A percentile compares a stretch with the other conserved stretches of the same genome.
Conservation (phyloP, 2,888 invertebrate species). For the Leptogaster cylindrica region DNA sequence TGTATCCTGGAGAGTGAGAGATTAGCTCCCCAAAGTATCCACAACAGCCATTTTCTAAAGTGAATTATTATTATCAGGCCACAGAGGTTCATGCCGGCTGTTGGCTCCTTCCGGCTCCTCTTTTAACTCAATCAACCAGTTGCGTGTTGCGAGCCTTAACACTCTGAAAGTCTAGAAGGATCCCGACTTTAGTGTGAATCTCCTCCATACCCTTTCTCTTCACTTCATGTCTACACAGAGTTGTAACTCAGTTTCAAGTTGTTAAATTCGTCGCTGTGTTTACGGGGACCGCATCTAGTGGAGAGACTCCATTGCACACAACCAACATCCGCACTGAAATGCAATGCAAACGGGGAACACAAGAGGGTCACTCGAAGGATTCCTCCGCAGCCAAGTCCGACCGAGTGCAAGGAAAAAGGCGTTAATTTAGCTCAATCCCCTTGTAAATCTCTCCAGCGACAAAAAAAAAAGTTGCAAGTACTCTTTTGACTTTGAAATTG, state of each 20-base stretch:
- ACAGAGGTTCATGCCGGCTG: conserved; percentile 13
- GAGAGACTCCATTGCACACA: not conserved
- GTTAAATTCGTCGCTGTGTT: conserved; percentile 14
- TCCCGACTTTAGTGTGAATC: not conserved
- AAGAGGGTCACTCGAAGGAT: not conserved
- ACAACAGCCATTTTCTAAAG: conserved; percentile 29
- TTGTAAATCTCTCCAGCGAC: not conserved
- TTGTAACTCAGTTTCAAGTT: conserved; percentile 32
- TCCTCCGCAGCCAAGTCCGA: not conserved
- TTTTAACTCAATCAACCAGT: conserved; percentile 37
- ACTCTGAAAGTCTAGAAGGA: not conserved
- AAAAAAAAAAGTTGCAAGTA: not conserved
- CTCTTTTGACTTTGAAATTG: not conserved
- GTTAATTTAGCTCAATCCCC: not conserved
- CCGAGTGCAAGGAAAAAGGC: not conserved
- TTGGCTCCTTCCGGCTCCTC: conserved; percentile 6
- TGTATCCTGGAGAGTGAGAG: conserved; percentile 29
- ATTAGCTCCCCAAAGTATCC: conserved; percentile 22
- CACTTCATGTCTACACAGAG: not conserved
- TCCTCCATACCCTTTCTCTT: not conserved
- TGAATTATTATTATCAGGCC: conserved; percentile 39
- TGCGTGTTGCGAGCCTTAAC: conserved; percentile 20
- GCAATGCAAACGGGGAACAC: too few relatives aligned
- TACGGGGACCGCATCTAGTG: not conserved
- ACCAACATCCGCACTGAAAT: not conserved